These are phyloP conservation scores for Epizoanthus ramosus DNA, from an alignment of 92 coral and sea anemone species.

Conservation along the genomic window DNA sequence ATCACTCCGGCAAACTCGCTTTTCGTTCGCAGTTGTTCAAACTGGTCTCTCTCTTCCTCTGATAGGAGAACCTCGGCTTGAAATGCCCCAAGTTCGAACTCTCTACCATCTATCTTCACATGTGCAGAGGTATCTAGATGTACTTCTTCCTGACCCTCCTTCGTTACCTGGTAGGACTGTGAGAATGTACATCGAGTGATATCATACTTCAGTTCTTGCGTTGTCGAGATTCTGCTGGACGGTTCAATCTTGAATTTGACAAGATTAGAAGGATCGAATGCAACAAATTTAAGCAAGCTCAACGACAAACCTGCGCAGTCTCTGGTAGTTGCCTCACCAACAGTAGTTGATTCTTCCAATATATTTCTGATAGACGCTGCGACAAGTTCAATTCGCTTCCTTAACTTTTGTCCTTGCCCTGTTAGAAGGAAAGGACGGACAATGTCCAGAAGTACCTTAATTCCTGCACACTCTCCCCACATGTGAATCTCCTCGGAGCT, in stretches of 20 bases:
- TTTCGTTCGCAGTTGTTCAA: not conserved
- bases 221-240: not conserved
- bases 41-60: not conserved
- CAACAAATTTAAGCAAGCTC: not conserved
- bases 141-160: not conserved
- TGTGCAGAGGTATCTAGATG: not conserved
- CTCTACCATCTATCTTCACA: not conserved
- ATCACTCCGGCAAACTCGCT: not conserved
- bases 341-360: not conserved
- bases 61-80: not conserved
- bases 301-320: not conserved
- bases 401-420: not conserved
- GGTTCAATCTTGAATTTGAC: not conserved
- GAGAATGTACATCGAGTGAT: not conserved
- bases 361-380: conserved; percentile 4
- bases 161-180: not conserved
- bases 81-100: not conserved
- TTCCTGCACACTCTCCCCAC: too few species aligned
- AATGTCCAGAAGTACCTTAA: not conserved
- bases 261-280: conserved; percentile 13
- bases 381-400: conserved; percentile 1
- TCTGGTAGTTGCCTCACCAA: not conserved
- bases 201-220: not conserved
- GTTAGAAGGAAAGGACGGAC: not conserved
- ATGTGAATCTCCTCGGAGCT: too few species aligned